These are phyloP conservation scores for Odontamblyopus lacepedii DNA, from an alignment of 2,797 vertebrate genomes.

Conservation along the genomic window DNA sequence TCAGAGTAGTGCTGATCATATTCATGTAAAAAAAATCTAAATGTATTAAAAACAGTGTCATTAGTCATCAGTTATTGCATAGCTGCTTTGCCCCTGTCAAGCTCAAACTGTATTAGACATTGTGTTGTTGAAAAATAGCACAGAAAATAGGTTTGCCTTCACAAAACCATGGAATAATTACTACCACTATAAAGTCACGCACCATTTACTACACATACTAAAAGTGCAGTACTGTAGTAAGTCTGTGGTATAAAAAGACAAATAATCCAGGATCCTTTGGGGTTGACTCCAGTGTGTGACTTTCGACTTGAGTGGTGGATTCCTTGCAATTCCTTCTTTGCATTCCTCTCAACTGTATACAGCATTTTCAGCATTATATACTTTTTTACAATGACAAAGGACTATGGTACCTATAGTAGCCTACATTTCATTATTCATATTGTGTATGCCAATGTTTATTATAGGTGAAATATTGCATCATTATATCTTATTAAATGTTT, in stretches of 20 bases:
- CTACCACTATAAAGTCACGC: too few species aligned
- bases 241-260: conserved; percentile 54
- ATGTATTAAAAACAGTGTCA: too few species aligned
- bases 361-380: conserved; percentile 21
- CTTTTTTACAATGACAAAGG: not conserved
- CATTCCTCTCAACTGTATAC: conserved; percentile 32
- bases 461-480: too few species aligned
- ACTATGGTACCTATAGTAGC: not conserved
- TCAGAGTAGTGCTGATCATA: not conserved
- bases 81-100: too few species aligned
- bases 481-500: not conserved
- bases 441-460: not conserved
- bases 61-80: too few species aligned
- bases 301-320: conserved; percentile 57
- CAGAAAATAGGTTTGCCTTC: too few species aligned
- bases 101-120: too few species aligned
- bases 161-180: too few species aligned
- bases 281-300: conserved; percentile 65
- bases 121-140: too few species aligned
- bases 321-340: conserved; percentile 59
- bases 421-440: not conserved
- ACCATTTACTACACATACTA: not conserved
- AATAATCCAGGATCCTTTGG: conserved; percentile 54
- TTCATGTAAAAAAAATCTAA: not conserved
- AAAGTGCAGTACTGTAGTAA: not conserved